Conservation (phyloP, 2,888 invertebrate species). For the Nephrotoma guestfalica region DNA sequence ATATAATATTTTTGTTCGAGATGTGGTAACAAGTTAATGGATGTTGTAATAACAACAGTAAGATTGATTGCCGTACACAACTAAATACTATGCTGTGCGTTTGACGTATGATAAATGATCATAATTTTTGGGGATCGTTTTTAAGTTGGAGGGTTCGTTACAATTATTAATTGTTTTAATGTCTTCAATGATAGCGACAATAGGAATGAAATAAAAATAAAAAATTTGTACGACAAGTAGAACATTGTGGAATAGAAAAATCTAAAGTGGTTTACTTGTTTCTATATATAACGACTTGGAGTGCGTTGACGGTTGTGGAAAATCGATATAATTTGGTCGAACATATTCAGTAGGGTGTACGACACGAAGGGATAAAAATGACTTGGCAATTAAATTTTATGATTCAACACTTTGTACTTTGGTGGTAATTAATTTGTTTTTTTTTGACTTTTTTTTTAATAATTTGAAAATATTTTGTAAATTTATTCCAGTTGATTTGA, state of each 20-base stretch:
- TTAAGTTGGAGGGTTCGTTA: background rate
- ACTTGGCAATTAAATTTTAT: background rate
- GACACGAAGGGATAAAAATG: background rate
- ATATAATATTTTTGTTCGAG: background rate
- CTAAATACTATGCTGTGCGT: background rate
- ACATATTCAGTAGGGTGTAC: background rate
- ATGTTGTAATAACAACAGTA: background rate
- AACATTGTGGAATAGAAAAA: background rate
- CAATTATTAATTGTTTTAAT: background rate
- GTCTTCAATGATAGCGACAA: background rate
- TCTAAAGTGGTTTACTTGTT: background rate
- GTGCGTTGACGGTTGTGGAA: background rate
- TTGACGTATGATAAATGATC: slow-evolving; percentile 5
- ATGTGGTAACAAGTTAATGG: background rate
- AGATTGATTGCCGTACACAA: background rate
- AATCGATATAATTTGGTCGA: background rate
- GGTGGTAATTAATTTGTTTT: background rate
- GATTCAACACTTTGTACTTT: background rate
- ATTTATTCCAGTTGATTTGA: background rate
- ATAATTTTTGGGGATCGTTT: background rate
- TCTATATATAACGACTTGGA: background rate
- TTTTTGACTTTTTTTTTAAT: background rate
- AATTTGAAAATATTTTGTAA: background rate
- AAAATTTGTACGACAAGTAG: background rate
- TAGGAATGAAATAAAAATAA: background rate